Evolutionary conservation across 2,888 invertebrate genomes (phyloP), one percentile per base, ranked within the genome.

Genomic region (Lottia scabra): DNA sequence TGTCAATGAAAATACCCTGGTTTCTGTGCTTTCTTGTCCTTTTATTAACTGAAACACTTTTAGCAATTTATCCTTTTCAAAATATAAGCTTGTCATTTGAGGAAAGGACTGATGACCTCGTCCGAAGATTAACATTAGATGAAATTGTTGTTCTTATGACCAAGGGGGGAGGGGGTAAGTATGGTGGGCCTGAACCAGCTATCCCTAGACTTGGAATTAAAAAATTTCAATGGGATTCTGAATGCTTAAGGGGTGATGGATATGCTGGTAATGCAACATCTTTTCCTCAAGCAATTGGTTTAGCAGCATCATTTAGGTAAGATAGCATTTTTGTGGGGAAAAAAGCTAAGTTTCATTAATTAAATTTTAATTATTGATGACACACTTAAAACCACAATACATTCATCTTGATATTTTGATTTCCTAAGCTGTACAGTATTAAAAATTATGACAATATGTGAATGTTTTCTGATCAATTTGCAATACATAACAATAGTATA

Each of bases 51-150:
- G 38, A 38, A 38, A 38, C 38, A 38, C 8, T 38, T 4, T 30
- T 30, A 23, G 56, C 19, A 10, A 23, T 56, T 56, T 86, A 77
- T 69, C 87, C 88, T 0, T 88, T 88, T 75, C 79, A 81, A 23
- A 86, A 88, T 70, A 78, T 78, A 6, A 81, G 81, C 0, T 72
- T 88, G 8, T 77, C 86, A 16, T 88, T 87, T 86, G 74, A 79
- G 13, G 79, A 79, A 38, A 75, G 88, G 38, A 87, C 87, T 8
- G 78, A 83, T 46, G 87, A 88, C 70, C 74, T 88, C 43, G 85
- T 87, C 6, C 69, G 66, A 30, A 80, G 87, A 6, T 76, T 88
- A 44, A 85, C 83, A 10, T 65, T 87, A 63, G 78, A 80, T 13
- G 87, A 88, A 75, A 77, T 88, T 8, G 79, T 81, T 75, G 74